phyloP scores from a whole-genome alignment of 2,797 vertebrate species.

The Lacerta agilis region DNA sequence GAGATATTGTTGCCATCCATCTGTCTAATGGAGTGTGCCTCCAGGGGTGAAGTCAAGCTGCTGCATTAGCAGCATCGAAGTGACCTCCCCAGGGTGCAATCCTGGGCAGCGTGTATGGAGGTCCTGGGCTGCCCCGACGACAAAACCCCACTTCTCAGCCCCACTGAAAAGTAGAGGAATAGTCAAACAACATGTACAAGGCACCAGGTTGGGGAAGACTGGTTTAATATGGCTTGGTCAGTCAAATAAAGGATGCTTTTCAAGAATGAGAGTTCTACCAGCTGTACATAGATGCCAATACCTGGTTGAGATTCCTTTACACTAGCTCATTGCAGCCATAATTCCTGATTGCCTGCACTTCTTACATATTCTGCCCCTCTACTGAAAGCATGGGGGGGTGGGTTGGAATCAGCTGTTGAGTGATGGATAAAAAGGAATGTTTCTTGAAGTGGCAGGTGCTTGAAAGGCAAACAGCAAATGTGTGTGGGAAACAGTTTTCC shows the following conservation, averaged over 20 bases:
- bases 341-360: neutral
- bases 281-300: neutral
- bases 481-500: neutral
- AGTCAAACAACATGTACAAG: too few relatives aligned
- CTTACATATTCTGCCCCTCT: neutral
- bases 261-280: neutral
- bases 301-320: neutral
- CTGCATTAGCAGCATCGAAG: too few relatives aligned
- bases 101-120: too few relatives aligned
- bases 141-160: too few relatives aligned
- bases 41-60: too few relatives aligned
- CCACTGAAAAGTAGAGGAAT: too few relatives aligned
- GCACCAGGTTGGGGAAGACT: too few relatives aligned
- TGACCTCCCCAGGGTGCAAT: too few relatives aligned
- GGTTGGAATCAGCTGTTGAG: neutral
- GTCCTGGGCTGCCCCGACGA: too few relatives aligned
- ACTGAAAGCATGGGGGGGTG: neutral
- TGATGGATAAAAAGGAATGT: neutral
- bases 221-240: neutral
- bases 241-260: neutral
- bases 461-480: neutral
- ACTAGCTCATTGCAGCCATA: neutral
- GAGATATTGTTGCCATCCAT: too few relatives aligned
- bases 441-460: neutral
- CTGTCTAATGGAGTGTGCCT: too few relatives aligned